A percentile compares a stretch with the other conserved stretches of the same genome.
Evolutionary conservation across 2,888 invertebrate genomes (phyloP).

Genomic region (Elmis aenea): DNA sequence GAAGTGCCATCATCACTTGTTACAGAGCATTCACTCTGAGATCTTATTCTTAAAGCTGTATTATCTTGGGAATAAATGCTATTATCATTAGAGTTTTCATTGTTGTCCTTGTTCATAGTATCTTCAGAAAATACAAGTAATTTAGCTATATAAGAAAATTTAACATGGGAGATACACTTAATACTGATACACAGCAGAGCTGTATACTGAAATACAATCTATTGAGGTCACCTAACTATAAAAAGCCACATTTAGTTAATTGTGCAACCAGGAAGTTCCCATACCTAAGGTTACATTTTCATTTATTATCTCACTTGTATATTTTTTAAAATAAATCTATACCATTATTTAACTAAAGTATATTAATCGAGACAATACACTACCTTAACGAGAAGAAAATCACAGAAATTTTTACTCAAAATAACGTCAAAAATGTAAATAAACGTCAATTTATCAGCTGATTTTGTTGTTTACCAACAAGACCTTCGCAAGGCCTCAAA

Average conservation of each 20-base stretch:
- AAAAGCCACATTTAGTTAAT: constrained; percentile 27
- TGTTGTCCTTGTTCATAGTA: constrained; percentile 21
- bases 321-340: too few relatives aligned
- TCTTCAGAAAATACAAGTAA: not conserved
- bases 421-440: constrained; percentile 7
- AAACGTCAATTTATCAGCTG: constrained; percentile 24
- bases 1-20: constrained; percentile 43
- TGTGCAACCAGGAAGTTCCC: too few relatives aligned
- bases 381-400: constrained; percentile 15
- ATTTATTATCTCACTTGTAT: too few relatives aligned
- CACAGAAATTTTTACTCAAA: constrained; percentile 21
- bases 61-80: constrained; percentile 29
- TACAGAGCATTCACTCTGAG: constrained; percentile 42
- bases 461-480: constrained; percentile 28
- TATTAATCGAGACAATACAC: too few relatives aligned
- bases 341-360: too few relatives aligned
- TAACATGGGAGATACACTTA: constrained; percentile 5
- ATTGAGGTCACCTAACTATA: constrained; percentile 29
- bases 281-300: too few relatives aligned
- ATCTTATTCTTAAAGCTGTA: constrained; percentile 34
- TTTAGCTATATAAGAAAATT: not conserved
- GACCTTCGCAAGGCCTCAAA: constrained; percentile 3
- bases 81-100: constrained; percentile 22
- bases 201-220: constrained; percentile 19
- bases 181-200: not conserved